phyloP scores from a whole-genome alignment of 2,797 vertebrate species.

The Tokudaia muenninki region DNA sequence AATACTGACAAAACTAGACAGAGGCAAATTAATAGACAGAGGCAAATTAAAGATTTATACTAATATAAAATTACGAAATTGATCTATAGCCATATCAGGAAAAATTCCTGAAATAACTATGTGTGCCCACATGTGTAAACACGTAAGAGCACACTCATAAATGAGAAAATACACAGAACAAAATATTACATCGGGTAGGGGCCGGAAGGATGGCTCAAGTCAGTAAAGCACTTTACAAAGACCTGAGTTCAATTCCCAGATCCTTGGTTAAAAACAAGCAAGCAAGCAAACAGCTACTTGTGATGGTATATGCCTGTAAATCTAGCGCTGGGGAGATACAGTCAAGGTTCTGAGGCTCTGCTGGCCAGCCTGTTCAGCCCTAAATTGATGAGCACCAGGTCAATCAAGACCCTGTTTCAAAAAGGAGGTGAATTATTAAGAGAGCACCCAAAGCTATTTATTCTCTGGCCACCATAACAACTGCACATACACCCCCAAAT shows the following conservation, averaged over 20 bases:
- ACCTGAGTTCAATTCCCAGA: neutral
- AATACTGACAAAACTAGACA: conserved; percentile 14
- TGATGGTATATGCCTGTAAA: neutral
- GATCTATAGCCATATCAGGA: neutral
- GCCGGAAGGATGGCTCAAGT: neutral
- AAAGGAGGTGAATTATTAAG: neutral
- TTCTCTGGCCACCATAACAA: neutral
- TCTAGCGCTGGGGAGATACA: neutral
- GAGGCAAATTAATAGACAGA: neutral
- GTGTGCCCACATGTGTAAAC: neutral
- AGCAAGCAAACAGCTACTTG: no score
- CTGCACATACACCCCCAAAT: neutral
- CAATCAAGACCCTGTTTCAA: neutral
- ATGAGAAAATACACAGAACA: neutral
- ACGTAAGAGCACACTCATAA: neutral
- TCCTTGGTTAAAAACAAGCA: neutral
- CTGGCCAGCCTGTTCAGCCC: neutral
- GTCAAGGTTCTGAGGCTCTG: neutral
- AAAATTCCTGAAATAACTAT: neutral
- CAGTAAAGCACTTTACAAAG: neutral
- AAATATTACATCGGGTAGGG: neutral
- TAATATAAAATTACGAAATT: neutral
- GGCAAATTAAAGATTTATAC: neutral
- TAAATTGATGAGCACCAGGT: neutral
- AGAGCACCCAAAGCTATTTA: neutral